Evolutionary conservation across 37 sponge, comb jelly and placozoan species (phyloP).

Genomic region (Crambe crambe): DNA sequence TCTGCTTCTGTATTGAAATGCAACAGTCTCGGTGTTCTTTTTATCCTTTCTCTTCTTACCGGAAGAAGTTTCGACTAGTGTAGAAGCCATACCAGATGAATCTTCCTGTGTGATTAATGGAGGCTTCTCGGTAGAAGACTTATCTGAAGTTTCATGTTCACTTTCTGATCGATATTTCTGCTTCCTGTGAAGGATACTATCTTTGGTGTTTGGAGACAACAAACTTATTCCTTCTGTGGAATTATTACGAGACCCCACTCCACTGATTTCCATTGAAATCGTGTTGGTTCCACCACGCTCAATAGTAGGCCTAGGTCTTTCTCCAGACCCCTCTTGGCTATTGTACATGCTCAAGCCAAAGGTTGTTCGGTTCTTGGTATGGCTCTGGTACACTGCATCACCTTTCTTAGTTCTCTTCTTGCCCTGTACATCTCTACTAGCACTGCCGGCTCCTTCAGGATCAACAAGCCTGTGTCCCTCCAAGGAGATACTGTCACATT

Average conservation of each 20-base stretch:
- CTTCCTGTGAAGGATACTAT: slow-evolving; percentile 29
- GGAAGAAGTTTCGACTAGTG: not conserved
- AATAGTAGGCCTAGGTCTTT: slow-evolving; percentile 26
- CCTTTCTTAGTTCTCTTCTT: slow-evolving; percentile 22
- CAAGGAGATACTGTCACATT: not conserved
- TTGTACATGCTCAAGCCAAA: not conserved
- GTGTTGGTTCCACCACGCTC: slow-evolving; percentile 36
- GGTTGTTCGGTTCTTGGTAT: not conserved
- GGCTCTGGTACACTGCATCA: not conserved
- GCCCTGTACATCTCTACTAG: slow-evolving; percentile 6
- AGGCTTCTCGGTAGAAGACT: not conserved
- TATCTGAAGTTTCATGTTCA: not conserved
- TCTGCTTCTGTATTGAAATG: not conserved
- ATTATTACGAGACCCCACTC: slow-evolving; percentile 5
- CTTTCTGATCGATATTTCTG: not conserved
- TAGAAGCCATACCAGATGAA: not conserved
- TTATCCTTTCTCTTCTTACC: not conserved
- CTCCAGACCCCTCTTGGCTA: not conserved
- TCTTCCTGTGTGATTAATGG: not conserved
- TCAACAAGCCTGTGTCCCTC: slow-evolving; percentile 13
- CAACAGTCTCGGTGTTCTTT: not conserved
- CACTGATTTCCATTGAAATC: slow-evolving; percentile 42
- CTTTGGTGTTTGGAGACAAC: slow-evolving; percentile 18
- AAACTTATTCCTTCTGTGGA: not conserved
- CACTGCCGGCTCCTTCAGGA: not conserved